Percentiles rank a stretch among this genome's conserved stretches.
These are phyloP conservation scores for Ceyx melanurus DNA, from an alignment of 2,113 vertebrate species.

Conservation along the genomic window DNA sequence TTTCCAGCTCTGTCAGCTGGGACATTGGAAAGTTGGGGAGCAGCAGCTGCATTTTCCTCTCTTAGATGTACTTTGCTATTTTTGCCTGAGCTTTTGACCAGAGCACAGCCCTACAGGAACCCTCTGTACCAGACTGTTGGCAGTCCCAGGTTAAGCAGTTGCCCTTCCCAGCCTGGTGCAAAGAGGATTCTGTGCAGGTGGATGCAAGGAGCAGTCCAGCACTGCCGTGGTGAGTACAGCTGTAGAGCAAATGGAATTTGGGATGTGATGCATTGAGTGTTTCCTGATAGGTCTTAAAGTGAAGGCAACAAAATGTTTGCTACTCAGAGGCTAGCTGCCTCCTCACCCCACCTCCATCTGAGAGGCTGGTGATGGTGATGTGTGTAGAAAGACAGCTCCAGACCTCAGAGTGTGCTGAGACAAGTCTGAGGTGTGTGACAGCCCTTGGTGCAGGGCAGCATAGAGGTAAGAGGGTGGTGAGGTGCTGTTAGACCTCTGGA, in stretches of 20 bases:
- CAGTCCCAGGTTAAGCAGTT: neutral
- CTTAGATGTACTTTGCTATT: neutral
- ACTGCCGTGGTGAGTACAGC: neutral
- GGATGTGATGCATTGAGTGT: neutral
- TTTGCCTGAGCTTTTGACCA: neutral
- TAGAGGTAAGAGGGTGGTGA: neutral
- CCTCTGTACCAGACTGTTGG: accelerated
- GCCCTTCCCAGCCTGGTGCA: neutral
- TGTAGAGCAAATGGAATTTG: neutral
- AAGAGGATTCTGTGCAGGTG: neutral
- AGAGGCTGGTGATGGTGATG: neutral
- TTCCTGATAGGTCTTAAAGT: neutral
- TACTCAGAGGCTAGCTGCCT: neutral
- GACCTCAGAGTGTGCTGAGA: neutral
- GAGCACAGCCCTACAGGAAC: neutral
- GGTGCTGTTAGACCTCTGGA: neutral
- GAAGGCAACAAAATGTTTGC: neutral
- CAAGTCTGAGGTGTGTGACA: neutral
- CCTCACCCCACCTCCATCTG: neutral
- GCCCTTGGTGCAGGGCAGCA: neutral
- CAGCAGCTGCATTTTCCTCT: neutral
- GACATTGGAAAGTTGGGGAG: neutral
- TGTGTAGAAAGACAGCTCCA: neutral
- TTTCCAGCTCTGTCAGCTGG: neutral
- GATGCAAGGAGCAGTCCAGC: neutral